phyloP scores from a whole-genome alignment of 2,888 invertebrate genomes.

The Rugalucina vietnamica region DNA sequence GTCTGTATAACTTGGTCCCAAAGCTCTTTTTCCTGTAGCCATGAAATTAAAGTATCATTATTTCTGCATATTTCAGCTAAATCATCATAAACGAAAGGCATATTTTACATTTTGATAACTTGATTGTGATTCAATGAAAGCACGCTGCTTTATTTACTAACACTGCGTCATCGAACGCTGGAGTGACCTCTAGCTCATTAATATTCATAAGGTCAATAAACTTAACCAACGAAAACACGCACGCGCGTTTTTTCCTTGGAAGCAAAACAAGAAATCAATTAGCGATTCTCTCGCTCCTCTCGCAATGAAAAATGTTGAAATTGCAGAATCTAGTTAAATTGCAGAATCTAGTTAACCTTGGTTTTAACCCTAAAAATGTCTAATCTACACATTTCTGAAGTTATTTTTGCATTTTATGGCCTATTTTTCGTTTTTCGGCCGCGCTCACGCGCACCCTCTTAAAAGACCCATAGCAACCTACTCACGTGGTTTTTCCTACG shows the following conservation, averaged over 20 bases:
- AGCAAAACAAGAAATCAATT: not conserved
- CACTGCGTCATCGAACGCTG: not conserved
- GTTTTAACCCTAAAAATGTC: not conserved
- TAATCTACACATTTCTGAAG: too few species aligned
- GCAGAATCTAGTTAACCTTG: not conserved
- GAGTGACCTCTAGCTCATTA: not conserved
- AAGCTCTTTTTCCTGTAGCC: not conserved
- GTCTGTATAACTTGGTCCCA: too few species aligned
- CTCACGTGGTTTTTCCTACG: too few species aligned
- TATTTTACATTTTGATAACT: too few species aligned
- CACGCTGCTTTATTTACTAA: not conserved
- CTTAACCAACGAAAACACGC: not conserved
- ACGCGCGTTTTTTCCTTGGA: too few species aligned
- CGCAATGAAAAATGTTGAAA: too few species aligned
- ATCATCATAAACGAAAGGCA: not conserved
- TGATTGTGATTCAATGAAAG: too few species aligned
- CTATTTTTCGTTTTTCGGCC: not conserved
- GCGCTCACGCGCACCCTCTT: not conserved
- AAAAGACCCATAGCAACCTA: too few species aligned
- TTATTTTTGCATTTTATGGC: too few species aligned
- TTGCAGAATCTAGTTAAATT: not conserved
- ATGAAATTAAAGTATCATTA: not conserved
- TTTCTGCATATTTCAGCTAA: not conserved
- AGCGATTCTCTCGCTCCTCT: too few species aligned
- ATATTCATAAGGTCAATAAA: not conserved